Percentiles rank a stretch among this genome's conserved stretches.
phyloP scores from a whole-genome alignment of 2,797 vertebrate genomes.

The Eidolon dupreanum region DNA sequence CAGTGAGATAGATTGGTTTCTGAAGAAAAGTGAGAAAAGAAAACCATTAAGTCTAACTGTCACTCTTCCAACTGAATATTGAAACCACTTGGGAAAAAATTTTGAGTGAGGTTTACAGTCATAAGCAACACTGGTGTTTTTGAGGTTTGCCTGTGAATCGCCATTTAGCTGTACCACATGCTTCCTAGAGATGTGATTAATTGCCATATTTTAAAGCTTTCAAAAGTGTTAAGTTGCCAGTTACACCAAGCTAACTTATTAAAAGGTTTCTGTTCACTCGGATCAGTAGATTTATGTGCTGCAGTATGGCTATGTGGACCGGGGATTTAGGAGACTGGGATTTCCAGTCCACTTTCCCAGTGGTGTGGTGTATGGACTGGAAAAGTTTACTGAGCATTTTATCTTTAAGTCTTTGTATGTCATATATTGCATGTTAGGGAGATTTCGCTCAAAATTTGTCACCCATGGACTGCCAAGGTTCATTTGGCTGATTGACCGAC shows the following conservation, averaged over 20 bases:
- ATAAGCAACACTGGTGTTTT: constrained; percentile 67
- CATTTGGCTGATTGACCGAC: neutral
- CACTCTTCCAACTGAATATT: constrained; percentile 54
- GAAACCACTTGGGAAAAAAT: constrained; percentile 67
- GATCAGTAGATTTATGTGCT: neutral
- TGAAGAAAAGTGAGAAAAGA: constrained; percentile 70
- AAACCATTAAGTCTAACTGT: constrained; percentile 61
- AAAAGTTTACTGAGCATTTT: neutral
- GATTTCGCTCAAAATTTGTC: neutral
- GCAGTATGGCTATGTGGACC: neutral
- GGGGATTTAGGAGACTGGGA: neutral
- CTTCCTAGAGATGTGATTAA: constrained; percentile 63
- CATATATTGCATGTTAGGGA: neutral
- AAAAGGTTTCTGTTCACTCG: neutral
- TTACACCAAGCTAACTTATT: neutral
- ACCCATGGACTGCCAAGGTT: neutral
- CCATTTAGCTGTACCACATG: constrained; percentile 31
- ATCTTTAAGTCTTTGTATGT: neutral
- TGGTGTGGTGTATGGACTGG: neutral
- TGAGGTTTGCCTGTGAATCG: constrained; percentile 70
- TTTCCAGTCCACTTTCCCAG: neutral
- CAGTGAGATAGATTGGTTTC: constrained; percentile 48
- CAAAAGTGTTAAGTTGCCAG: neutral
- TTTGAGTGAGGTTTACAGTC: constrained; percentile 62
- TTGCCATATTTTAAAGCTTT: constrained; percentile 53